Base-by-base conservation (phyloP, 2,113 vertebrate genomes). In the Seriola rivoliana region DNA sequence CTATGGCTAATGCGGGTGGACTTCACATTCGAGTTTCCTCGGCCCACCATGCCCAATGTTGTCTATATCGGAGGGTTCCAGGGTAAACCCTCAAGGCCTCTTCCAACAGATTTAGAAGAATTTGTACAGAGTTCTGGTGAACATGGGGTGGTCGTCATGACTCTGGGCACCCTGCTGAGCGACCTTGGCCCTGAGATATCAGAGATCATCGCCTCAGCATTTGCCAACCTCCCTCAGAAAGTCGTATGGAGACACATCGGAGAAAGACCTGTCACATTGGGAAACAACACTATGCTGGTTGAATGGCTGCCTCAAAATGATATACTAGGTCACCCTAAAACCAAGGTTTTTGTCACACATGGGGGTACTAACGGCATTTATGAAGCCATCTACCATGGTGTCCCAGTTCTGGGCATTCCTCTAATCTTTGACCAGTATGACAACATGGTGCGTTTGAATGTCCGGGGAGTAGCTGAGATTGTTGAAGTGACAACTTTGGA, bases 41-140 rank as follows among this genome's bases (percentile, higher is more conserved):
- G 90, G 14, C 93, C 94, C 23, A 93, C 89, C 8, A 93, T 95
- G 94, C 95, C 94, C 23, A 95, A 95, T 21, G 50, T 90, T 0
- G 42, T 95, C 42, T 95, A 95, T 77, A 91, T 94, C 0, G 94
- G 94, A 17, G 94, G 95, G 3, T 94, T 95, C 21, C 94, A 95
- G 34, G 79, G 84, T 5, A 92, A 81, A 63, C 83, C 93, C 7
- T 32, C 85, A 10, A 89, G 83, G 8, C 81, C 92, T 11, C 91
- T 95, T 1, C 73, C 92, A 23, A 10, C 77, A 5, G 81, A 95
- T 9, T 81, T 94, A 17, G 88, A 95, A 34, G 85, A 85, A 1
- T 95, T 95, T 34, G 16, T 94, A 73, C 84, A 93, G 70, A 78
- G 88, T n/a, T 93, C 90, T 12, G 88, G 91, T 38, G 85, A 94